Conservation (phyloP, 2,797 vertebrate genomes). For the Eleutherodactylus coqui region DNA sequence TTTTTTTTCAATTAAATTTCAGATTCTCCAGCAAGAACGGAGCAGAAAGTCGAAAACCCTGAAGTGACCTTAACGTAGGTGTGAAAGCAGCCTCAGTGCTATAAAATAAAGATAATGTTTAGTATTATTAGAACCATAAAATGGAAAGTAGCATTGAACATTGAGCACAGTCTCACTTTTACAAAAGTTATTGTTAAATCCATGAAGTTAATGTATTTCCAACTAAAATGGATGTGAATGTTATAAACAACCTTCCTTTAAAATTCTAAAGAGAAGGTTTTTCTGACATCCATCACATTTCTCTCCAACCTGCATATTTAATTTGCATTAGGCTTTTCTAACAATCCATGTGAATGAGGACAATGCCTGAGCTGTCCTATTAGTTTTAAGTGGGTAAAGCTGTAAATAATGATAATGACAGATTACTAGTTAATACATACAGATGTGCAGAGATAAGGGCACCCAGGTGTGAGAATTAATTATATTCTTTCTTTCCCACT, state of each 20-base stretch:
- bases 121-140: no score
- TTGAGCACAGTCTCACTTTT: not conserved
- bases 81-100: no score
- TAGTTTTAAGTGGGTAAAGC: conserved; percentile 41
- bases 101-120: no score
- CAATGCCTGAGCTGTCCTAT: conserved; percentile 32
- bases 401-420: conserved; percentile 40
- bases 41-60: no score
- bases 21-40: no score
- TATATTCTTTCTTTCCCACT: conserved; percentile 13
- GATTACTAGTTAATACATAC: conserved; percentile 36
- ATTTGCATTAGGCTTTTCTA: conserved; percentile 23
- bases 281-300: conserved; percentile 16
- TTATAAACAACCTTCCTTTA: not conserved
- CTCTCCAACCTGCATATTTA: not conserved
- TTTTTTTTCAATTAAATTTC: no score
- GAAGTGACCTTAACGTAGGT: no score
- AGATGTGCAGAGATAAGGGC: conserved; percentile 35
- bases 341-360: conserved; percentile 22
- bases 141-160: not conserved
- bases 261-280: not conserved
- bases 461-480: conserved; percentile 29
- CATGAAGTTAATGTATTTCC: not conserved
- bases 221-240: conserved; percentile 7
- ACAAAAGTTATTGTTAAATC: not conserved